Percentiles rank a stretch among this genome's conserved stretches.
Evolutionary conservation across 2,888 invertebrate species (phyloP).

Genomic region (Drosophila anomelani): DNA sequence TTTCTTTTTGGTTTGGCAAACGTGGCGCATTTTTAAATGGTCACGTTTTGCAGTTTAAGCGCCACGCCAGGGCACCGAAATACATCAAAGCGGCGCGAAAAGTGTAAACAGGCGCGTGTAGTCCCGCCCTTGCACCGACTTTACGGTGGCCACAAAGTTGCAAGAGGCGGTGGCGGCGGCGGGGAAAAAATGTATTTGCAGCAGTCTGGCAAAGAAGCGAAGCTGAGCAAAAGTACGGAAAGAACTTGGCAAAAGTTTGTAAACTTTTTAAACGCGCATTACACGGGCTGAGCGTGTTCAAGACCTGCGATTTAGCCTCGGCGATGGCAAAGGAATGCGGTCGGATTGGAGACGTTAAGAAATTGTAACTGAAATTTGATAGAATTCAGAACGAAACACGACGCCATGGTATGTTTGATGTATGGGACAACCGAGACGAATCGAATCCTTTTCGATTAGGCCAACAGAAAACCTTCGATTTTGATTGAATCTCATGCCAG

Average conservation of each 20-base stretch:
- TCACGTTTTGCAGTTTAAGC: constrained; percentile 83
- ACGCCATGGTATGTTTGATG: constrained; percentile 37
- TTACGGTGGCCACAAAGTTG: constrained; percentile 62
- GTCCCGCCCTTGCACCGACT: constrained; percentile 28
- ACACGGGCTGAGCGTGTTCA: constrained; percentile 75
- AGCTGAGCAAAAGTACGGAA: constrained; percentile 38
- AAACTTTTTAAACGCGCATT: constrained; percentile 81
- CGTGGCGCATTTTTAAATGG: constrained; percentile 81
- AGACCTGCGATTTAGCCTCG: constrained; percentile 55
- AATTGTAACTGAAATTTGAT: constrained; percentile 52
- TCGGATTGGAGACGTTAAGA: constrained; percentile 14
- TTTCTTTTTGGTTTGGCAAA: constrained; percentile 61
- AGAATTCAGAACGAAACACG: constrained; percentile 33
- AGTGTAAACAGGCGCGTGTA: constrained; percentile 75
- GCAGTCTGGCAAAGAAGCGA: constrained; percentile 23
- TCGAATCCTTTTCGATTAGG: constrained; percentile 38
- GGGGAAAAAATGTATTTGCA: constrained; percentile 62
- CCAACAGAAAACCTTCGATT: constrained; percentile 47
- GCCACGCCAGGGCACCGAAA: constrained; percentile 59
- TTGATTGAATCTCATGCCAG: constrained; percentile 38
- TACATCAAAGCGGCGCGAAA: constrained; percentile 70
- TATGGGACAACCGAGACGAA: constrained; percentile 16
- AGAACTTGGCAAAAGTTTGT: constrained; percentile 72
- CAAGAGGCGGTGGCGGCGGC: constrained; percentile 48
- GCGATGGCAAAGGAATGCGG: constrained; percentile 35